These are phyloP conservation scores for Platygyra sinensis DNA, from an alignment of 64 coral and sea anemone species.

Conservation along the genomic window DNA sequence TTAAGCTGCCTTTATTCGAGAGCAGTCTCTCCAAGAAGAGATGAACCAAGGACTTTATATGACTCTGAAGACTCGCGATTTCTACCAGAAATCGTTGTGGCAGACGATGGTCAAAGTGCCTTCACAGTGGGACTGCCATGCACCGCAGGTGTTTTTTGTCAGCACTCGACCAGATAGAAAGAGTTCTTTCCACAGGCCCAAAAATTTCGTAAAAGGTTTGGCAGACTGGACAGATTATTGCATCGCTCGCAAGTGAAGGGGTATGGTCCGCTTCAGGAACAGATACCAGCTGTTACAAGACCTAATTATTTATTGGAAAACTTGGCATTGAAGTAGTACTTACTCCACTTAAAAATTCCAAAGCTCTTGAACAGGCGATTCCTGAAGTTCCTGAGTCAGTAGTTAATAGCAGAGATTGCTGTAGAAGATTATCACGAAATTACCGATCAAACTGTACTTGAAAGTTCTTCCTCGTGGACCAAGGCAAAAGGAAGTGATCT, in stretches of 20 bases:
- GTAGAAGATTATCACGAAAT: neutral
- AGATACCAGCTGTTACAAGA: slow-evolving; percentile 18
- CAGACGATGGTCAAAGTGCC: neutral
- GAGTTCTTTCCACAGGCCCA: slow-evolving; percentile 57
- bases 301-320: slow-evolving; percentile 34
- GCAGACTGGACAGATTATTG: slow-evolving; percentile 47
- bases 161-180: neutral
- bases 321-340: slow-evolving; percentile 31
- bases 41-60: slow-evolving; percentile 43
- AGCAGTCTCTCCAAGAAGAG: slow-evolving; percentile 8
- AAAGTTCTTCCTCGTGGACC: too few species aligned
- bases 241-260: slow-evolving; percentile 58
- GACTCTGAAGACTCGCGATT: slow-evolving; percentile 22
- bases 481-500: too few species aligned
- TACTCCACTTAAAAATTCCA: neutral
- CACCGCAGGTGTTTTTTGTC: slow-evolving; percentile 42
- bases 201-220: slow-evolving; percentile 54
- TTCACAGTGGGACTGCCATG: slow-evolving; percentile 6
- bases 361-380: neutral
- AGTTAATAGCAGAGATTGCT: neutral
- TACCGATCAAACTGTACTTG: too few species aligned
- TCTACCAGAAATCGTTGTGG: neutral
- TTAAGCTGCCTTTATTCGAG: slow-evolving; percentile 29
- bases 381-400: neutral
- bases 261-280: slow-evolving; percentile 41